Conservation (phyloP, 2,113 vertebrate species). For the Clarias macrocephalus region DNA sequence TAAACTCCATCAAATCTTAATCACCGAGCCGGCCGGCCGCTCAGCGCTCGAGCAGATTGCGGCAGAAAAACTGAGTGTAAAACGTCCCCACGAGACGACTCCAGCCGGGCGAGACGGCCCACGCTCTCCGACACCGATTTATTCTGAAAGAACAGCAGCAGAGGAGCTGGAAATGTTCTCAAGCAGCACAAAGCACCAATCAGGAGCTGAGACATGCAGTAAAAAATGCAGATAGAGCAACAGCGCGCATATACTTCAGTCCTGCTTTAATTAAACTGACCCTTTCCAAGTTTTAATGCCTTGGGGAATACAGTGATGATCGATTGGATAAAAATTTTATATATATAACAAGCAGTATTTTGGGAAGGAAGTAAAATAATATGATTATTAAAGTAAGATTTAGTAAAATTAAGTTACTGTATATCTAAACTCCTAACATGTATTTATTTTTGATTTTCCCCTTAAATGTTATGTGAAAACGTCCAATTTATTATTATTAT, state of each 20-base stretch:
- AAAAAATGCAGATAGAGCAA: background rate
- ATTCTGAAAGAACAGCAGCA: background rate
- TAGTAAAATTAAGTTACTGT: too few relatives aligned
- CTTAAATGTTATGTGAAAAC: too few relatives aligned
- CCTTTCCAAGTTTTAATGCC: too few relatives aligned
- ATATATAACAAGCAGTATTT: background rate
- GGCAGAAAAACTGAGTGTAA: background rate
- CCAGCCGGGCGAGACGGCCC: constrained; percentile 11
- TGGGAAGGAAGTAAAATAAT: background rate
- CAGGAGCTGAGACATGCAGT: background rate
- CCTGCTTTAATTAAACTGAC: background rate
- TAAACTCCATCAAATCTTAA: constrained; percentile 11
- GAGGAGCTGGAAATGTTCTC: constrained; percentile 8
- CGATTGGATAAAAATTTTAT: background rate
- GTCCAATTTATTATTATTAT: too few relatives aligned
- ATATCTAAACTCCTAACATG: too few relatives aligned
- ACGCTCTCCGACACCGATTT: background rate
- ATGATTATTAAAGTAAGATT: background rate
- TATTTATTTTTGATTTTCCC: too few relatives aligned
- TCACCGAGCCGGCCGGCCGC: background rate
- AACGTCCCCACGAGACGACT: background rate
- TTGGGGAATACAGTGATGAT: background rate
- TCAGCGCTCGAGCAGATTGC: background rate
- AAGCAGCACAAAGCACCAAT: background rate
- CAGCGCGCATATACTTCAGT: background rate